phyloP scores from a whole-genome alignment of 1,140 invertebrate genomes.

The Tetranychus urticae region DNA sequence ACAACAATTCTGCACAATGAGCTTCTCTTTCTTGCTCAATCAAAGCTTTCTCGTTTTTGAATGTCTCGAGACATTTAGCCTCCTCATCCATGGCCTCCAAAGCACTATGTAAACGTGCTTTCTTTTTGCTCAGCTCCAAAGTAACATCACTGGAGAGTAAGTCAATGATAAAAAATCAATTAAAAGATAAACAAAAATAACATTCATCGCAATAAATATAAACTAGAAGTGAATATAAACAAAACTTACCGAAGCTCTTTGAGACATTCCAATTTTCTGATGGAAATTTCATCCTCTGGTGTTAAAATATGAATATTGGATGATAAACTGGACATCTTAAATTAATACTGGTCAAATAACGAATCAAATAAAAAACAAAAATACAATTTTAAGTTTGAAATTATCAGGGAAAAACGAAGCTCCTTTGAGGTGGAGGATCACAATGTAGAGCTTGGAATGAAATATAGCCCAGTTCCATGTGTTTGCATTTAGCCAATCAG shows the following conservation, averaged over 20 bases:
- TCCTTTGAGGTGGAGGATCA: too few species aligned
- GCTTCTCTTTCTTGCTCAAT: constrained; percentile 94
- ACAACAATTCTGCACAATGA: constrained; percentile 82
- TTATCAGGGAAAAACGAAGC: too few species aligned
- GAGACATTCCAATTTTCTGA: constrained; percentile 62
- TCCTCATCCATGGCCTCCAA: constrained; percentile 76
- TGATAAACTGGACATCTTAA: too few species aligned
- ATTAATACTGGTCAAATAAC: too few species aligned
- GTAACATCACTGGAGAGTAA: constrained; percentile 45
- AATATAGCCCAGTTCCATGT: too few species aligned
- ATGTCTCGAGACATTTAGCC: constrained; percentile 72
- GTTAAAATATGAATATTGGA: background rate
- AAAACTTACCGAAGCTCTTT: constrained; percentile 52
- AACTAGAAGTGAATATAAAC: background rate
- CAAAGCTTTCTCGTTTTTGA: constrained; percentile 82
- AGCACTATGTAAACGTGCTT: constrained; percentile 60
- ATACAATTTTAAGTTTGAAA: too few species aligned
- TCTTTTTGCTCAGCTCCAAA: constrained; percentile 65
- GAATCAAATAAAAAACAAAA: too few species aligned
- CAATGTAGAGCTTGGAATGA: too few species aligned
- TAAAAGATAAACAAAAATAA: background rate
- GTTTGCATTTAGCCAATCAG: too few species aligned
- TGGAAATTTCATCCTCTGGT: constrained; percentile 34
- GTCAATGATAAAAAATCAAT: too few species aligned
- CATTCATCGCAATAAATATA: background rate